Base-by-base conservation (phyloP, 2,888 invertebrate genomes). In the Clitarchus hookeri region DNA sequence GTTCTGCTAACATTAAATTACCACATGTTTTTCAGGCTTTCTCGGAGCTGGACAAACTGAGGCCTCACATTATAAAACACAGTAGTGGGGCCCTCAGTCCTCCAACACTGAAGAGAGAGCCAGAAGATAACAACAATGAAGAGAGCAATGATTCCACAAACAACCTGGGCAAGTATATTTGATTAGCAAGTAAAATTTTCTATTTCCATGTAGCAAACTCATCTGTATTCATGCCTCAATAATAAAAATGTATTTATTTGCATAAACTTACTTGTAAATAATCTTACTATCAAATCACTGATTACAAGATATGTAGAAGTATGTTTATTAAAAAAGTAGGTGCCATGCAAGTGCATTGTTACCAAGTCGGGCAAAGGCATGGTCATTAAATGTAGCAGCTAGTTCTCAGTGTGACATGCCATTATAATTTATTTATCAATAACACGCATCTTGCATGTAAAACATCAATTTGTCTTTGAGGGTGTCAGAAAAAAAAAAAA, bases 31-130 rank as follows among this genome's bases (percentile, higher is more conserved):
- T 89, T 26, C 88, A 93, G 92, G 95, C 95, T 0, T 96, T 95
- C 90, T 95, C 95, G n/a, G 95, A 96, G 89, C 91, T 95, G 85
- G 94, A 95, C 86, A 93, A 95, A 86, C 91, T 96, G 83, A 93
- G 95, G 48, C 93, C 94, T 0, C 96, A 96, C 91, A 93, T 96
- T 65, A 93, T 94, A 25, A 96, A 96, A 90, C 96, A 96, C 90
- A 94, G 93, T 89, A 93, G 93, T 44, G 93, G 94, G 23, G 93
- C 93, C 13, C 91, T 94, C 77, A 92, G 93, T 87, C 89, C 90
- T 12, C 84, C 87, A 27, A 84, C 84, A 85, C 85, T 87, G 13
- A 88, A 88, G 86, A 87, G 87, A 83, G 89, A 89, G 88, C 91
- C 91, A 0, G 90, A 89, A 48, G 90, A 89, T 87, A 90, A 89